Evolutionary conservation across 2,888 invertebrate species (phyloP).

Genomic region (Diaphora mendica): DNA sequence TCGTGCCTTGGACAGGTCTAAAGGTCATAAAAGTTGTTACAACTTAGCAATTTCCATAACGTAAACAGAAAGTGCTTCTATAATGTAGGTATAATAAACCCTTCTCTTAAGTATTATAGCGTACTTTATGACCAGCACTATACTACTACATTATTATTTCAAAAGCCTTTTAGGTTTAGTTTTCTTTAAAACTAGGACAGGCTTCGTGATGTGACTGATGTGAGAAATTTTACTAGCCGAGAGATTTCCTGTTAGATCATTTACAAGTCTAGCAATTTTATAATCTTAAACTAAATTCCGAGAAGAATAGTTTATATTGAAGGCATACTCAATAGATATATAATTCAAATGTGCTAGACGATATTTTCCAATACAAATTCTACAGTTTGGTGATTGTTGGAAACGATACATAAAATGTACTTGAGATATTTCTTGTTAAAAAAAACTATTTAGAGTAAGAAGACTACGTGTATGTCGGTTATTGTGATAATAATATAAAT

Average conservation of each 20-base stretch:
- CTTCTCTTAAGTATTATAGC: neutral
- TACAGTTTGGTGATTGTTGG: neutral
- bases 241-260: neutral
- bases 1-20: neutral
- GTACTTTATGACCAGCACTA: conserved; percentile 4
- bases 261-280: neutral
- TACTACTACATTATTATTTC: neutral
- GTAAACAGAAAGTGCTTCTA: neutral
- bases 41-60: neutral
- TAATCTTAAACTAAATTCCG: neutral
- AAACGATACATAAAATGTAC: neutral
- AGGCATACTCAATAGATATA: neutral
- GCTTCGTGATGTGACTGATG: neutral
- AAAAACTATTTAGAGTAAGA: too few species aligned
- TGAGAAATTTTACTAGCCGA: neutral
- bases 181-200: neutral
- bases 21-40: neutral
- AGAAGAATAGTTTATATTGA: neutral
- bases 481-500: too few species aligned
- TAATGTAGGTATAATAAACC: neutral
- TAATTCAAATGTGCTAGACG: neutral
- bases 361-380: neutral
- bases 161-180: neutral
- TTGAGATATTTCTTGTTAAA: too few species aligned
- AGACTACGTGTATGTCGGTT: too few species aligned